Base-by-base conservation (phyloP, 2,888 invertebrate species). In the Hylaea fasciaria region DNA sequence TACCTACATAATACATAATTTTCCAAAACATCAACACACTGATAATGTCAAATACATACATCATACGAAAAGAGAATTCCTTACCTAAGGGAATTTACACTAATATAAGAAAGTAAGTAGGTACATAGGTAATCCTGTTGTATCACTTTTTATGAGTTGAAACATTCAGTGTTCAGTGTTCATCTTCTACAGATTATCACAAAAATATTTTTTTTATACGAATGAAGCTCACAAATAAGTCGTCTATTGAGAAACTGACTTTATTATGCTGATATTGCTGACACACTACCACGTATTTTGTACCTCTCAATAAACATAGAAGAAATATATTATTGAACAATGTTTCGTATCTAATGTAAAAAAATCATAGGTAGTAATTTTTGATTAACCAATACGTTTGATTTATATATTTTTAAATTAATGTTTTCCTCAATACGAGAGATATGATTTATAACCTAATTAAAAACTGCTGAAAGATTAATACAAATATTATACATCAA, bases 291-390 rank as follows among this genome's bases (percentile, higher is more conserved):
- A 61, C 43, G 43, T n/a, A n/a, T n/a, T n/a, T n/a, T n/a, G n/a
- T n/a, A n/a, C n/a, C 22, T 22, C 22, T 22, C 22, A 3, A 22
- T 5, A 22, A 2, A 22, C 22, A 22, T 66, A 59, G 48, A 62
- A 69, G 66, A 66, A 48, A 64, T 40, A 44, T 57, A 63, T 66
- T 57, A 59, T 48, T 54, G 47, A 44, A 45, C 37, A 46, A 60
- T 53, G 44, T 50, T 35, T 55, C 13, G 14, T 63, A 41, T 17
- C 57, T 46, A 49, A 50, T 28, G 37, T 17, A 35, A 60, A 41
- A 46, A 7, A 37, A 14, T 22, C 22, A 22, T 22, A 22, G 3
- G 22, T 22, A 22, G 5, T 22, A 2, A 22, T n/a, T n/a, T n/a
- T n/a, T n/a, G n/a, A n/a, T n/a, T n/a, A n/a, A n/a, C n/a, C n/a